Percentiles rank a stretch among this genome's conserved stretches.
Evolutionary conservation across 2,888 invertebrate genomes (phyloP).

Genomic region (Melipona beecheii): DNA sequence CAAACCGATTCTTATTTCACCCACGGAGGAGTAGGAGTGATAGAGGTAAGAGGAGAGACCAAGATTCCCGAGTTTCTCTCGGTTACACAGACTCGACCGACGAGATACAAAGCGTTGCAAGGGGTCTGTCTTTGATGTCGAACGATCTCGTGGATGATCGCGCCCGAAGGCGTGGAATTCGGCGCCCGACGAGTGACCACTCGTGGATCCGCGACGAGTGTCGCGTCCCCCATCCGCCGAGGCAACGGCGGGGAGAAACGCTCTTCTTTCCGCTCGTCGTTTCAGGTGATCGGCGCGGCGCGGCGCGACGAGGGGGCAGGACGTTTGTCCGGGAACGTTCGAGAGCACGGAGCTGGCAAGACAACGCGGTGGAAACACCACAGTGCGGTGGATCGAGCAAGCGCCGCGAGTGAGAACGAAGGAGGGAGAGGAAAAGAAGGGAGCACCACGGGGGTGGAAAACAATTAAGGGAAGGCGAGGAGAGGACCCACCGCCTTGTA

Average conservation of each 20-base stretch:
- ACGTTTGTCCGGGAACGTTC: neutral
- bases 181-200: conserved; percentile 71
- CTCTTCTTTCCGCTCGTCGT: conserved; percentile 54
- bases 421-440: conserved; percentile 10
- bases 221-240: conserved; percentile 4
- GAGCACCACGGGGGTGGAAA: conserved; percentile 69
- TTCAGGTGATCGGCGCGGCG: conserved; percentile 60
- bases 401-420: neutral
- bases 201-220: conserved; percentile 61
- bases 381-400: neutral
- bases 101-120: conserved; percentile 52
- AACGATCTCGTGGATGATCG: conserved; percentile 51
- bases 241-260: conserved; percentile 59
- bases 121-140: conserved; percentile 61
- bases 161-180: conserved; percentile 60
- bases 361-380: neutral
- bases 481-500: conserved; percentile 77
- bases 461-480: conserved; percentile 77
- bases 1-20: conserved; percentile 53
- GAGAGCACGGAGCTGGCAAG: conserved; percentile 4
- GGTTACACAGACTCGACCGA: conserved; percentile 34
- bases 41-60: neutral
- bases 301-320: conserved; percentile 9
- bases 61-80: neutral
- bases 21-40: neutral